Percentiles rank a stretch among this genome's conserved stretches.
phyloP scores from a whole-genome alignment of 2,797 vertebrate species.

The Manis crassicaudata region DNA sequence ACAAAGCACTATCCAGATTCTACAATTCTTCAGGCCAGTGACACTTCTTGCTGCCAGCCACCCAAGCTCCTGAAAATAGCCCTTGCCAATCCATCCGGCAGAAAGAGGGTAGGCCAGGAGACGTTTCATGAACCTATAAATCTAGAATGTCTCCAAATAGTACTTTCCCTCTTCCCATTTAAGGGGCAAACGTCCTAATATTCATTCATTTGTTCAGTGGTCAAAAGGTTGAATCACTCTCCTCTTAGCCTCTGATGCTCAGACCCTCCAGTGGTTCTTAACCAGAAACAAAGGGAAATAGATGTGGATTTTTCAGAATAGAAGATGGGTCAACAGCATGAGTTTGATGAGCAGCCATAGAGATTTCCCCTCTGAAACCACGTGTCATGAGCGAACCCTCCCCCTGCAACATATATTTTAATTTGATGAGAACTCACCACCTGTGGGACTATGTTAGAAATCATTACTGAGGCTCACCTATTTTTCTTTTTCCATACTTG shows the following conservation, averaged over 20 bases:
- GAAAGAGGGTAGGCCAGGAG: constrained; percentile 47
- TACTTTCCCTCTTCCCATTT: background rate
- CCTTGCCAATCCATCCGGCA: background rate
- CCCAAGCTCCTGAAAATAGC: background rate
- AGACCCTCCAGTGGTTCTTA: background rate
- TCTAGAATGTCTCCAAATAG: background rate
- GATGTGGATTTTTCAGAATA: background rate
- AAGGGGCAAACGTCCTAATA: background rate
- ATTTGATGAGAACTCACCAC: background rate
- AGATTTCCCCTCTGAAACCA: constrained; percentile 16
- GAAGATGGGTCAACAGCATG: background rate
- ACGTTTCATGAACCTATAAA: background rate
- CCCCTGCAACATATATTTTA: rapidly evolving
- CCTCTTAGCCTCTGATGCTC: background rate
- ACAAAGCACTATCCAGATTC: background rate
- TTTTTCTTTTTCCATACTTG: background rate
- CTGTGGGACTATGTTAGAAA: background rate
- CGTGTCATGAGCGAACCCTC: background rate
- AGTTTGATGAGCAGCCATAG: background rate
- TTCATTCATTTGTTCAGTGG: background rate
- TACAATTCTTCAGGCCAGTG: constrained; percentile 50
- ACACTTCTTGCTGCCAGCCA: constrained; percentile 31
- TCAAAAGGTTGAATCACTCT: background rate
- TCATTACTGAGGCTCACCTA: background rate
- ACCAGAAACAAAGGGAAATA: background rate